phyloP scores from a whole-genome alignment of 2,888 invertebrate species.

The Andrena dorsata region DNA sequence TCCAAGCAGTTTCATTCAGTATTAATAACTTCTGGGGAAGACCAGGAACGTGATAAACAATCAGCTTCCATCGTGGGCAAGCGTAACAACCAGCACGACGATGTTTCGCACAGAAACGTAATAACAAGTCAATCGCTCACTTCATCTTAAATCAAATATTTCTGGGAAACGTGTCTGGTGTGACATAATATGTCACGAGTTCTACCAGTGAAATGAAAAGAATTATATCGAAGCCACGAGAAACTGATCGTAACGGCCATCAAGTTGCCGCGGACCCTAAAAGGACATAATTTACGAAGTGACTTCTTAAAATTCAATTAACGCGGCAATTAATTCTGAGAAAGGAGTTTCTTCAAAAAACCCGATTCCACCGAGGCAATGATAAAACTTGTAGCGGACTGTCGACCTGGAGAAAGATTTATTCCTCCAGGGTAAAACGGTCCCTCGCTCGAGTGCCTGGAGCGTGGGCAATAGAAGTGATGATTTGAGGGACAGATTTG shows the following conservation, averaged over 20 bases:
- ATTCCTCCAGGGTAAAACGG: too few species aligned
- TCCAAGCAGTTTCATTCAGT: conserved; percentile 20
- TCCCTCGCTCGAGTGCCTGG: too few species aligned
- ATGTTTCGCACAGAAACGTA: not conserved
- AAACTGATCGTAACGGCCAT: not conserved
- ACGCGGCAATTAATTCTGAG: too few species aligned
- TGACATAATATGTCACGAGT: not conserved
- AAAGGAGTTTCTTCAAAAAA: too few species aligned
- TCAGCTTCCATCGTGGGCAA: not conserved
- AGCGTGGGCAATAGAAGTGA: too few species aligned
- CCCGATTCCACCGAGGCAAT: too few species aligned
- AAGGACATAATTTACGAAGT: too few species aligned
- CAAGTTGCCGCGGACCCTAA: not conserved
- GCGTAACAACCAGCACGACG: not conserved
- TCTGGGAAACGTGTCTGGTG: not conserved
- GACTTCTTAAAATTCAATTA: too few species aligned
- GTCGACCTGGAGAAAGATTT: too few species aligned
- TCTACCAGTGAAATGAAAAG: not conserved
- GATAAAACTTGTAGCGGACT: too few species aligned
- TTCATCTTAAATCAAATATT: not conserved
- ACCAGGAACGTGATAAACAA: too few species aligned
- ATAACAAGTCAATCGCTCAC: not conserved
- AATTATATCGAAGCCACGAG: not conserved
- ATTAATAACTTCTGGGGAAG: conserved; percentile 14
- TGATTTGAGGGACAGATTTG: too few species aligned